phyloP scores from a whole-genome alignment of 1,140 invertebrate species.

The Aethina tumida region DNA sequence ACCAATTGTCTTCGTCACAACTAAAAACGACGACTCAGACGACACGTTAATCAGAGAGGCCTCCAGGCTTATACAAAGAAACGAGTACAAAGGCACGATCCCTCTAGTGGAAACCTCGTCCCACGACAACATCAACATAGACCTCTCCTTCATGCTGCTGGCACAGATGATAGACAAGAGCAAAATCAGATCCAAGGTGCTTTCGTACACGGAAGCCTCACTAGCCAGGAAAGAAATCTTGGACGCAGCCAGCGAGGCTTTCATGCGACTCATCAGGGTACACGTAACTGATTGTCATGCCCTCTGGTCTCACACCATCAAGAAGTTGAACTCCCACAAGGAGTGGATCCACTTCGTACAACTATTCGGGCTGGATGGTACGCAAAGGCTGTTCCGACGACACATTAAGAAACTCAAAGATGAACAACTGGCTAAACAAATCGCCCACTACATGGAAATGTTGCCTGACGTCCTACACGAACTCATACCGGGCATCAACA shows the following conservation, averaged over 20 bases:
- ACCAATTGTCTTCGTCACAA: slow-evolving; percentile 88
- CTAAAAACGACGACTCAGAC: slow-evolving; percentile 92
- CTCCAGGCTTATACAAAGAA: slow-evolving; percentile 76
- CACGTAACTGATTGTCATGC: slow-evolving; percentile 77
- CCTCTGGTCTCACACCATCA: slow-evolving; percentile 75
- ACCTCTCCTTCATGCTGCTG: slow-evolving; percentile 83
- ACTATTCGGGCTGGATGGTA: slow-evolving; percentile 76
- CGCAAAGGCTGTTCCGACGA: slow-evolving; percentile 67
- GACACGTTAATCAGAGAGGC: slow-evolving; percentile 82
- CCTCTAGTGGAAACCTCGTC: slow-evolving; percentile 90
- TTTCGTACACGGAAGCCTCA: slow-evolving; percentile 80
- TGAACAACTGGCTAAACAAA: slow-evolving; percentile 70
- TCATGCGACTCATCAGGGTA: slow-evolving; percentile 71
- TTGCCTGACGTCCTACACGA: slow-evolving; percentile 72
- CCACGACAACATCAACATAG: slow-evolving; percentile 95
- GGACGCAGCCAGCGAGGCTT: slow-evolving; percentile 80
- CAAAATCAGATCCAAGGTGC: slow-evolving; percentile 50
- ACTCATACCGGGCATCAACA: slow-evolving; percentile 71
- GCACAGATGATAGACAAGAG: slow-evolving; percentile 84
- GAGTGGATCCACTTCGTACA: slow-evolving; percentile 89
- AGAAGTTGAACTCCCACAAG: slow-evolving; percentile 75
- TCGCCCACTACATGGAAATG: slow-evolving; percentile 71
- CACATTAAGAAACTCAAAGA: slow-evolving; percentile 81
- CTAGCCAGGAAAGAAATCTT: slow-evolving; percentile 77
- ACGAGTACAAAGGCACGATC: slow-evolving; percentile 85